Evolutionary conservation across 2,888 invertebrate genomes (phyloP).

Genomic region (Callosobruchus maculatus): DNA sequence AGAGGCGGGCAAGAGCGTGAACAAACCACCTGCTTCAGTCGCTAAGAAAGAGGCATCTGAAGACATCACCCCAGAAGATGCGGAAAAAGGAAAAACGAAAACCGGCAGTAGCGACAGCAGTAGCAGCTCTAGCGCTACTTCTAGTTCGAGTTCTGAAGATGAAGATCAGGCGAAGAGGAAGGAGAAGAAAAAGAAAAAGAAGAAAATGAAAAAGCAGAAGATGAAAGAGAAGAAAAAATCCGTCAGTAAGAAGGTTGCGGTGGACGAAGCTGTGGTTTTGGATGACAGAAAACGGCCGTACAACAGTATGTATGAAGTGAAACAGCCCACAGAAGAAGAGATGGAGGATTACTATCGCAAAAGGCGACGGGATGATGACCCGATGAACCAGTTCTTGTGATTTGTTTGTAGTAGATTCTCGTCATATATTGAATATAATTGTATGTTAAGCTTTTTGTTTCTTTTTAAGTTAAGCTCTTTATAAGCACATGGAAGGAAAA

Average conservation of each 20-base stretch:
- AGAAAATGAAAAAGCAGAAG: slow-evolving; percentile 39
- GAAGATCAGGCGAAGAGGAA: slow-evolving; percentile 47
- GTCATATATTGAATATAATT: no score
- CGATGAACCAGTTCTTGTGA: slow-evolving; percentile 71
- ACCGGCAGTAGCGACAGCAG: slow-evolving; percentile 25
- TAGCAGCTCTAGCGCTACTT: slow-evolving; percentile 11
- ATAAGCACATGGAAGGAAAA: no score
- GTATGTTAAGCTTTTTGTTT: no score
- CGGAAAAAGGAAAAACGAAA: slow-evolving; percentile 14
- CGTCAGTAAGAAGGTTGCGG: neutral
- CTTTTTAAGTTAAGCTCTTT: no score
- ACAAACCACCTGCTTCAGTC: slow-evolving; percentile 16
- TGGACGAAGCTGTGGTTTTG: slow-evolving; percentile 49
- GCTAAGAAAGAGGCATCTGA: slow-evolving; percentile 32
- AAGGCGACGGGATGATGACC: slow-evolving; percentile 80
- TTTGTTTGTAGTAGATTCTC: neutral
- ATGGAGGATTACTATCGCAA: slow-evolving; percentile 92
- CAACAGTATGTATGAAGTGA: slow-evolving; percentile 83
- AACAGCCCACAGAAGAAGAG: slow-evolving; percentile 86
- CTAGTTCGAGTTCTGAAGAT: slow-evolving; percentile 18
- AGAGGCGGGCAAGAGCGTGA: slow-evolving; percentile 57
- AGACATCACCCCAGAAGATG: slow-evolving; percentile 13
- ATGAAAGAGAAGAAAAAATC: slow-evolving; percentile 52
- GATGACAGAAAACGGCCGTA: slow-evolving; percentile 92
- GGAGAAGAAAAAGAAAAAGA: slow-evolving; percentile 50